A percentile compares a stretch with the other conserved stretches of the same genome.
phyloP scores from a whole-genome alignment of 1,140 invertebrate species.

The Lepidurus couesii region DNA sequence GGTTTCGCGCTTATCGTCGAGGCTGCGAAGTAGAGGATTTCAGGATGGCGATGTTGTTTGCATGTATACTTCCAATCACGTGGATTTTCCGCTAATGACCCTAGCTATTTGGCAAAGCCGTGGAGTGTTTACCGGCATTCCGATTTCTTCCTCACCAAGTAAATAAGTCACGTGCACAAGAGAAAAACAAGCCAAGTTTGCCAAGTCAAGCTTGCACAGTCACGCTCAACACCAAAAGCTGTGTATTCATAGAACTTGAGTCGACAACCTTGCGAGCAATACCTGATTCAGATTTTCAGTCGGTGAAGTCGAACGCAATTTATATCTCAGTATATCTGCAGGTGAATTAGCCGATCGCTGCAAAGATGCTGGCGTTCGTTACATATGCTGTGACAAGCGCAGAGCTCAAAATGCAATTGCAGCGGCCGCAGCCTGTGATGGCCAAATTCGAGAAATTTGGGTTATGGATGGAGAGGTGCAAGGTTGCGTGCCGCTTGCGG shows the following conservation, averaged over 20 bases:
- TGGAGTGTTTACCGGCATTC: background rate
- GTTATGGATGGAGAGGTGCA: background rate
- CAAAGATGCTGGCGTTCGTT: background rate
- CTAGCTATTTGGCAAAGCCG: slow-evolving; percentile 21
- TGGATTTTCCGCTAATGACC: slow-evolving; percentile 18
- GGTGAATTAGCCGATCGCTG: background rate
- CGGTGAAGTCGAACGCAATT: too few relatives aligned
- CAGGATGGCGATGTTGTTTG: slow-evolving; percentile 8
- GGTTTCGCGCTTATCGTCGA: slow-evolving; percentile 3
- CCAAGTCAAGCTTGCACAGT: too few relatives aligned
- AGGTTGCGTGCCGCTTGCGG: background rate
- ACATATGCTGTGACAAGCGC: background rate
- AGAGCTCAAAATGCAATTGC: background rate
- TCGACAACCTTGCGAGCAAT: too few relatives aligned
- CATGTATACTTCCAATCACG: background rate
- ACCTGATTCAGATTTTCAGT: too few relatives aligned
- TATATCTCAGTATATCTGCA: background rate
- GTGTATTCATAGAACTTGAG: too few relatives aligned
- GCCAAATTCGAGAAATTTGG: background rate
- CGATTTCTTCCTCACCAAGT: background rate
- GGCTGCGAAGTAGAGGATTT: slow-evolving; percentile 26
- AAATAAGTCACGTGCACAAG: background rate
- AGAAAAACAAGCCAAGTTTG: too few relatives aligned
- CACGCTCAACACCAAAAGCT: too few relatives aligned
- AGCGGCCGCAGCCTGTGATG: background rate